Percentiles rank a stretch among this genome's conserved stretches.
Conservation (phyloP, 2,797 vertebrate genomes). For the Acanthopagrus latus region DNA sequence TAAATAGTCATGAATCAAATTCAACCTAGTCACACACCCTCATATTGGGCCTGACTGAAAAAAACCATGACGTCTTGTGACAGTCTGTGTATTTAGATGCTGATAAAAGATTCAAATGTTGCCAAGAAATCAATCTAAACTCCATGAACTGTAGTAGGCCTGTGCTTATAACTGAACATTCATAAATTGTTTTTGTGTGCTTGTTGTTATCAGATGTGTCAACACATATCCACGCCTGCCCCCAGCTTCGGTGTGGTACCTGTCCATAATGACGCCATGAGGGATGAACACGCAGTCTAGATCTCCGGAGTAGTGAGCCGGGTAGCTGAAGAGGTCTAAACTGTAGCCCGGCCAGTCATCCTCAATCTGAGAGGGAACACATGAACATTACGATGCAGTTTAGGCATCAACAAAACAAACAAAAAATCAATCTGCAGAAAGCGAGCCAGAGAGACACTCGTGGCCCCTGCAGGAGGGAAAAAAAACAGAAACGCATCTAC, state of each 20-base stretch:
- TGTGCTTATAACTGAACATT: background rate
- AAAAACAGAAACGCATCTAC: background rate
- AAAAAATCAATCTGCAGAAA: too few relatives aligned
- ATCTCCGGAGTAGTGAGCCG: slow-evolving; percentile 91
- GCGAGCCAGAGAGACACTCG: background rate
- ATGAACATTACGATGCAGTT: slow-evolving; percentile 5
- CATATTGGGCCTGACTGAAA: too few relatives aligned
- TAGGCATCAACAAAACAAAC: background rate
- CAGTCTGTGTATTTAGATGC: background rate
- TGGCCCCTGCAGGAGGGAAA: background rate
- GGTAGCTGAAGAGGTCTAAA: slow-evolving; percentile 91
- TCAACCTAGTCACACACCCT: background rate
- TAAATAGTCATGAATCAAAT: background rate
- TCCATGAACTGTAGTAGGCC: too few relatives aligned
- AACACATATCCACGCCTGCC: background rate
- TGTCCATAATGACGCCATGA: slow-evolving; percentile 94
- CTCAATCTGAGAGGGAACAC: slow-evolving; percentile 80
- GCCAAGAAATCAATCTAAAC: background rate
- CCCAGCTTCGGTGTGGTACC: slow-evolving; percentile 77
- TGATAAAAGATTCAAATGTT: background rate
- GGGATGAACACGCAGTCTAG: slow-evolving; percentile 92
- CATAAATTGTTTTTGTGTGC: background rate
- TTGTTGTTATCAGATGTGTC: background rate
- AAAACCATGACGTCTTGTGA: too few relatives aligned
- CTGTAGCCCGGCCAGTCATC: slow-evolving; percentile 92